Evolutionary conservation across 2,113 vertebrate species (phyloP), one percentile per base, ranked within the genome.

Genomic region (Talpa occidentalis): DNA sequence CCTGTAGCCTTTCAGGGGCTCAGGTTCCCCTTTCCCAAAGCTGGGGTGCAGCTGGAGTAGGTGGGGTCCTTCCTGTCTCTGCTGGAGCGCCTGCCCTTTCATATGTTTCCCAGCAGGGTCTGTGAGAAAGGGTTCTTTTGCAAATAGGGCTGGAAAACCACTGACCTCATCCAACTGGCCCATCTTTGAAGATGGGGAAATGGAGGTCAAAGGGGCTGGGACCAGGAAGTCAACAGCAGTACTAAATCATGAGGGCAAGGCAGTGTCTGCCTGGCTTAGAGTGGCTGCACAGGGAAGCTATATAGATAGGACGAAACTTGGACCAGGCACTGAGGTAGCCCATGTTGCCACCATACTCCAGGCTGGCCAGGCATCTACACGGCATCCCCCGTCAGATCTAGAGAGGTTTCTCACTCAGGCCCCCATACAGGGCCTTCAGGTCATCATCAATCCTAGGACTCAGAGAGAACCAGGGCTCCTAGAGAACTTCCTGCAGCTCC

Each of bases 121-220:
- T 62, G 28, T 73, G 70, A 72, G 74, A 83, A 92, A 84, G 30
- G 17, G 22, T 77, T 59, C 88, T 94, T 90, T 88, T 96, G 93
- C 95, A 89, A 88, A 95, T 85, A 37, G 14, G 21, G 69, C 66
- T 95, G 93, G 90, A 95, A 97, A 96, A 94, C 81, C 82, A 88
- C 56, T 96, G 94, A 94, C 56, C 82, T 93, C 94, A 96, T 79
- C 79, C 28, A 87, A 14, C 12, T 32, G 84, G 66, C 73, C 62
- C 35, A 91, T 56, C 86, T 92, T 66, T 96, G 76, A 60, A 94
- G 47, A 74, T 35, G 84, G 74, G 92, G 84, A 96, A 78, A 86
- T 79, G 70, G 69, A 93, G 74, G 91, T 95, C 91, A 95, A 56
- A 76, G 78, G 74, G 89, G 32, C 40, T 16, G 12, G 66, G 69